Evolutionary conservation across 2,888 invertebrate species (phyloP), one percentile per base, ranked within the genome.

Genomic region (Nudaria mundana): DNA sequence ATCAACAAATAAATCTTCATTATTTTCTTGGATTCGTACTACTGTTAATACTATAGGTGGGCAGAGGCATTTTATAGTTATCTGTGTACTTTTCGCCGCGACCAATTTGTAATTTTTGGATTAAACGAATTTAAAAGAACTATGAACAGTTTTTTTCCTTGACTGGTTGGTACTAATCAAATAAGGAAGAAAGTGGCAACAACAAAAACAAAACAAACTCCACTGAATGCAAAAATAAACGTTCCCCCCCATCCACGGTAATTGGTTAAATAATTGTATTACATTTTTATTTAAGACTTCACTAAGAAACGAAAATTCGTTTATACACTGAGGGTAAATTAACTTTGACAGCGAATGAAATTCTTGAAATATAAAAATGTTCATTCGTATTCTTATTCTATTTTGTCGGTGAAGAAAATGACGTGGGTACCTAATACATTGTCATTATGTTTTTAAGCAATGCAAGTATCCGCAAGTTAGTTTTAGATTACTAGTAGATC

Each of bases 301-400:
- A 13, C 7, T 25, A 26, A 22, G 11, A 13, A 32, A 25, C 28
- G n/a, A 26, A 44, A 30, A 33, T 40, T 32, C 14, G 22, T 33
- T 33, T 39, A 20, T 33, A 35, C 20, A 42, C 28, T 34, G 15
- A 22, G 25, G 33, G 40, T 24, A 43, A 45, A 52, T 43, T 48
- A 30, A 37, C 42, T 33, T 40, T 23, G 30, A 24, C 18, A 30
- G 11, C 13, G 37, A 37, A 29, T 18, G n/a, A 31, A 39, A 41
- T 36, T 37, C 26, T 20, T 12, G 8, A 22, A 7, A 13, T 26
- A 38, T 23, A 30, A 13, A 12, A 31, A 37, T 22, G 13, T 29
- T 40, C 37, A 14, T 39, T 42, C 39, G 18, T 25, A 35, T 26
- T 24, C 13, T 18, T 13, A 24, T 32, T 8, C 44, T n/a, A n/a